These are phyloP conservation scores for Adelosebastes latens DNA, from an alignment of 2,797 vertebrate genomes.

Conservation along the genomic window DNA sequence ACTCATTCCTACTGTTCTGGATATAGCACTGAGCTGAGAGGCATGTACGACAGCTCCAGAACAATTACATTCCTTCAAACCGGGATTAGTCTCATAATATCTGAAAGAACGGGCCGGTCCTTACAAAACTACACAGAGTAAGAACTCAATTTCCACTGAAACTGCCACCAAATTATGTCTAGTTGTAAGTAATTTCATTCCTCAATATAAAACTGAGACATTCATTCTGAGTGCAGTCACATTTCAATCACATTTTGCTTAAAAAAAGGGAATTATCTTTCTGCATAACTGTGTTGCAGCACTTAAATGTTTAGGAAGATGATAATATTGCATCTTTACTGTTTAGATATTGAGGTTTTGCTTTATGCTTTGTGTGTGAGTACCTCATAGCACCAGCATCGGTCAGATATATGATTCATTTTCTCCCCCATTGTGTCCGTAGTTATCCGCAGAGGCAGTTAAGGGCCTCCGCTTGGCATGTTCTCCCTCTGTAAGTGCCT, in stretches of 20 bases:
- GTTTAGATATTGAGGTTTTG: neutral
- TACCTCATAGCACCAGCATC: conserved; percentile 9
- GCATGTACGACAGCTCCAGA: conserved; percentile 68
- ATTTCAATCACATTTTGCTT: neutral
- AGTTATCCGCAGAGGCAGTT: conserved; percentile 64
- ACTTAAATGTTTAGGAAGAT: neutral
- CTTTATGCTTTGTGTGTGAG: conserved; percentile 3
- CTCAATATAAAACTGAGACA: neutral
- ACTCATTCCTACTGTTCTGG: conserved; percentile 74
- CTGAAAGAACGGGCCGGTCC: conserved; percentile 13
- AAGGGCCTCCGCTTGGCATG: conserved; percentile 72
- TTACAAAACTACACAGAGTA: conserved; percentile 9
- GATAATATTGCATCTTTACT: neutral
- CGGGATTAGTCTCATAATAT: conserved; percentile 61
- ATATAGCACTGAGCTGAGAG: conserved; percentile 73
- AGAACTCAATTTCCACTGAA: conserved; percentile 34
- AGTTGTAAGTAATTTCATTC: neutral
- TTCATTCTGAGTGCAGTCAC: neutral
- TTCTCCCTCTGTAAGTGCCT: conserved; percentile 77
- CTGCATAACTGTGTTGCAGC: neutral
- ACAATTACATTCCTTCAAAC: conserved; percentile 75
- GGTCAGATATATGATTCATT: conserved; percentile 47
- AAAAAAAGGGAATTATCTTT: neutral
- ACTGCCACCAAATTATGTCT: conserved; percentile 22
- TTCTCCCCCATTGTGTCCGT: conserved; percentile 56